These are phyloP conservation scores for Cichlasoma orientale DNA, from an alignment of 2,797 vertebrate genomes.

Conservation along the genomic window DNA sequence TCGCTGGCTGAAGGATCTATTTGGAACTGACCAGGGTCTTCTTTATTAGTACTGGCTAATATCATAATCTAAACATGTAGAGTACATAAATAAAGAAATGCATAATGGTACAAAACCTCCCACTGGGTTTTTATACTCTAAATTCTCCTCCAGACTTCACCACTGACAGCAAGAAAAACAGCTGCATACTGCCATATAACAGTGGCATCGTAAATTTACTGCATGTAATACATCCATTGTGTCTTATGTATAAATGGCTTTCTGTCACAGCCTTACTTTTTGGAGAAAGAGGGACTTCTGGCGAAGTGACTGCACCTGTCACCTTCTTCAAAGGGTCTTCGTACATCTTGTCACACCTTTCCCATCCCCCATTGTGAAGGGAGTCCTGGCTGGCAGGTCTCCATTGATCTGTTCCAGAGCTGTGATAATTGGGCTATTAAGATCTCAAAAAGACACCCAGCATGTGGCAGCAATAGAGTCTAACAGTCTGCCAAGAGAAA, in stretches of 20 bases:
- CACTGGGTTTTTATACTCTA: not conserved
- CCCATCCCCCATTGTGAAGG: constrained; percentile 69
- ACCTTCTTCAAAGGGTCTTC: constrained; percentile 64
- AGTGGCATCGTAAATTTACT: constrained; percentile 25
- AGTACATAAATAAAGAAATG: not conserved
- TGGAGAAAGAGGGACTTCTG: constrained; percentile 66
- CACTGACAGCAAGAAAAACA: constrained; percentile 27
- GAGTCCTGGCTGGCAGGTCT: constrained; percentile 62
- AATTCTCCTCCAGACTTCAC: not conserved
- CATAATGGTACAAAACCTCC: not conserved
- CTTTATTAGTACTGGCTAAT: not conserved
- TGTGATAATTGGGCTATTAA: constrained; percentile 79
- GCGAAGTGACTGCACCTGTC: constrained; percentile 64
- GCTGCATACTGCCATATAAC: constrained; percentile 19
- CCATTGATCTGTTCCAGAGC: constrained; percentile 76
- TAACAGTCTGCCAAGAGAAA: constrained; percentile 44
- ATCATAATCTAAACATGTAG: not conserved
- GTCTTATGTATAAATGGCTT: constrained; percentile 51
- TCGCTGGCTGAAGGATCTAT: fast-evolving
- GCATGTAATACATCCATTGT: constrained; percentile 58
- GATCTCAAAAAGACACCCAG: constrained; percentile 75
- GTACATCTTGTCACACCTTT: constrained; percentile 74
- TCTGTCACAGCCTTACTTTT: constrained; percentile 56
- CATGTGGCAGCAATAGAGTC: constrained; percentile 53
- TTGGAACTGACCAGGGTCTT: not conserved